These are phyloP conservation scores for Ctenomys sociabilis DNA, from an alignment of 2,113 vertebrate genomes.

Conservation along the genomic window DNA sequence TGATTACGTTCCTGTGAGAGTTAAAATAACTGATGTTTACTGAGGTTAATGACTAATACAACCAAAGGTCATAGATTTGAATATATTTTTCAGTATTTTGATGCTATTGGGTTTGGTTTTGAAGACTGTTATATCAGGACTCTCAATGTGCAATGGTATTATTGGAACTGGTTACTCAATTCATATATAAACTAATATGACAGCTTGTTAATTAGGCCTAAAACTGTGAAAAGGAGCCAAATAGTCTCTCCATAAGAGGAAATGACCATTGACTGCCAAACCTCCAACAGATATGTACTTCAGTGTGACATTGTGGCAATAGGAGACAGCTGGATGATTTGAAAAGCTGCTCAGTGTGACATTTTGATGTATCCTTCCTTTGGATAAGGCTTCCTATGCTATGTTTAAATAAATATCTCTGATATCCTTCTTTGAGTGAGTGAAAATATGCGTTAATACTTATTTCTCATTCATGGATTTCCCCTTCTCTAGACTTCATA, in stretches of 20 bases:
- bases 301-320: background rate
- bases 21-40: background rate
- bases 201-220: constrained; percentile 16
- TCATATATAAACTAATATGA: constrained; percentile 37
- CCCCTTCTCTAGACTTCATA: constrained; percentile 14
- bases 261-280: constrained; percentile 16
- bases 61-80: background rate
- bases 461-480: background rate
- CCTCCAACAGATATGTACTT: background rate
- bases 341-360: background rate
- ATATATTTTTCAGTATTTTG: background rate
- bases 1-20: background rate
- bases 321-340: background rate
- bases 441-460: background rate
- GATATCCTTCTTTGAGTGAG: background rate
- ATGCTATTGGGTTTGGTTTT: background rate
- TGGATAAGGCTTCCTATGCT: background rate
- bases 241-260: background rate
- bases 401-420: background rate
- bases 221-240: background rate
- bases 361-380: background rate
- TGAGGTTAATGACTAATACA: background rate
- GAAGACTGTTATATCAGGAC: background rate
- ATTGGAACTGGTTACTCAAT: background rate
- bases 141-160: background rate